Evolutionary conservation across 1,140 invertebrate species (phyloP), one percentile per base, ranked within the genome.

Genomic region (Aphidius ervi): DNA sequence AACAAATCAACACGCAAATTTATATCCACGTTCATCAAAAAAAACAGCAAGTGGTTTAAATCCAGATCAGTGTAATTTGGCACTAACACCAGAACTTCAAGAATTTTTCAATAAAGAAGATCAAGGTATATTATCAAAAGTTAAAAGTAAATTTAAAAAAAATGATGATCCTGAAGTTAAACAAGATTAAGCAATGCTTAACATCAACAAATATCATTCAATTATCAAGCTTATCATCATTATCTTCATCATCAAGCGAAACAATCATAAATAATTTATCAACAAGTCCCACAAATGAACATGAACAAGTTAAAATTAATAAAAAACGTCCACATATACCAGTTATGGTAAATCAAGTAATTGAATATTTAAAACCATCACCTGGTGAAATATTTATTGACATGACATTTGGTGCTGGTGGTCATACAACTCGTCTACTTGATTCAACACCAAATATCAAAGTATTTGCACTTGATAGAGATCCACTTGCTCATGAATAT

Each of bases 381-480:
- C 75, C 84, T 46, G 77, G 84, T 59, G 82, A 89, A 64, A 72
- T 79, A 16, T 85, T 88, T 59, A 81, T 95, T 50, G 93, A 95
- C 70, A 93, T 94, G 91, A 98, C 95, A 39, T 97, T 97, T 84
- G 95, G 95, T 47, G 88, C 88, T 58, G 95, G 95, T 37, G 94
- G 94, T n/a, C 95, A 97, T 76, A 84, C 89, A 64, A 76, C 79
- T 67, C 68, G 72, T 76, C 80, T 92, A 62, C 74, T 93, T 58
- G 71, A 86, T 68, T 63, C 71, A 41, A 69, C 77, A 45, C 77
- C 82, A 7, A 70, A 81, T 68, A 72, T 86, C 7, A 85, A 78
- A 66, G 76, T 97, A 10, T 85, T 90, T 69, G 91, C 89, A n/a
- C 77, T 96, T 63, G 95, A 98, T 76, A 83, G 95, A 75, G 95